A percentile compares a stretch with the other conserved stretches of the same genome.
These are phyloP conservation scores for Tyria jacobaeae DNA, from an alignment of 2,888 invertebrate species.

Conservation along the genomic window DNA sequence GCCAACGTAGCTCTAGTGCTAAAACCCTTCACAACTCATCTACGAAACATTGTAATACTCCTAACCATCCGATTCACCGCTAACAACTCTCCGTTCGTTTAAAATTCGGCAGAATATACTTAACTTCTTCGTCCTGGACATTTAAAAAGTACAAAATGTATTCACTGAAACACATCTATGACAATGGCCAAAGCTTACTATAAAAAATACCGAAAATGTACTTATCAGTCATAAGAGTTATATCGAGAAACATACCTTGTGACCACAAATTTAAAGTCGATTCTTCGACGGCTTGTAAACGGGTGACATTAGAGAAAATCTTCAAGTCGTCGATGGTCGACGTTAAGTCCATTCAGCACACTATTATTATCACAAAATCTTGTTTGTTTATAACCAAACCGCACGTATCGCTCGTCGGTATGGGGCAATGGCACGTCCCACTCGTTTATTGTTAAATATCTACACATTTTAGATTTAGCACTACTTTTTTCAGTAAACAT, in stretches of 20 bases:
- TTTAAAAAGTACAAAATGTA: slow-evolving; percentile 49
- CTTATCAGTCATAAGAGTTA: slow-evolving; percentile 75
- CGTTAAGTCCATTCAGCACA: slow-evolving; percentile 60
- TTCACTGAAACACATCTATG: slow-evolving; percentile 46
- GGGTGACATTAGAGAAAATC: slow-evolving; percentile 55
- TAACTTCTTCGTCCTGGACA: slow-evolving; percentile 40
- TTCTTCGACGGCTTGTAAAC: slow-evolving; percentile 55
- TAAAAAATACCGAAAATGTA: slow-evolving; percentile 66
- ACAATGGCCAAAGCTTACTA: slow-evolving; percentile 46
- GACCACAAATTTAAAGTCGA: slow-evolving; percentile 60
- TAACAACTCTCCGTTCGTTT: slow-evolving; percentile 43
- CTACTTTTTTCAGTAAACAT: slow-evolving; percentile 71
- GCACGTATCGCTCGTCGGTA: slow-evolving; percentile 55
- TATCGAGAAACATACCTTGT: slow-evolving; percentile 73
- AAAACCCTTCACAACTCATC: slow-evolving; percentile 33
- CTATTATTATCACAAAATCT: slow-evolving; percentile 63
- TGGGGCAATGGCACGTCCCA: slow-evolving; percentile 75
- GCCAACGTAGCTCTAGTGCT: slow-evolving; percentile 8
- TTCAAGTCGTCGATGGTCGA: slow-evolving; percentile 51
- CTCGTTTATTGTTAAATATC: slow-evolving; percentile 66
- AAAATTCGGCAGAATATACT: slow-evolving; percentile 47
- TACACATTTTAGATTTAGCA: slow-evolving; percentile 78
- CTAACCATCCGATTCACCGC: slow-evolving; percentile 37
- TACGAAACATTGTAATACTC: slow-evolving; percentile 21
- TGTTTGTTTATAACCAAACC: slow-evolving; percentile 48